These are phyloP conservation scores for Zonitis immaculata DNA, from an alignment of 2,888 invertebrate species.

Conservation along the genomic window DNA sequence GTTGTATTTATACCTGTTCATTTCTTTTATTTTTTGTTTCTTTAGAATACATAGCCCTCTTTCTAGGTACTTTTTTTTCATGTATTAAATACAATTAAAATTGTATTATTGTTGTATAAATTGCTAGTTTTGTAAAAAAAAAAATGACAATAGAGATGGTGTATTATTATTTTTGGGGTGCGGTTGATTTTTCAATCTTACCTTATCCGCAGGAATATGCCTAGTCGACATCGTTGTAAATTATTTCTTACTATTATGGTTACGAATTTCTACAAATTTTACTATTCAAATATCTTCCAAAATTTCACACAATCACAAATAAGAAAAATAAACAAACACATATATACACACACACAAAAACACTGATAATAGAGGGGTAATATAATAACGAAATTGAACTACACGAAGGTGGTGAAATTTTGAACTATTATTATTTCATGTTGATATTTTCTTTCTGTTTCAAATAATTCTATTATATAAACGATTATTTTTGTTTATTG, in stretches of 20 bases:
- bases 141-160: not conserved
- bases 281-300: not conserved
- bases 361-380: not conserved
- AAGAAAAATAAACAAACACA: not conserved
- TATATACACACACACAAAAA: not conserved
- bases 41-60: not conserved
- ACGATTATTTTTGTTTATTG: not conserved
- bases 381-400: not conserved
- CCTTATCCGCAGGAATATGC: slow-evolving; percentile 82
- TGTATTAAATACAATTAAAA: no score
- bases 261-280: slow-evolving; percentile 35
- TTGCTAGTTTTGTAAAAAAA: no score
- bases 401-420: not conserved
- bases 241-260: no score
- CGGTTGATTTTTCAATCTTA: slow-evolving; percentile 52
- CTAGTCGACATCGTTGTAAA: slow-evolving; percentile 70
- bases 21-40: not conserved
- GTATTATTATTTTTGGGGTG: slow-evolving; percentile 30
- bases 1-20: not conserved
- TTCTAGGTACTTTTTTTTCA: no score
- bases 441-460: not conserved
- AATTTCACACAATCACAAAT: not conserved
- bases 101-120: no score
- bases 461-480: no score
- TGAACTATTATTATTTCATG: not conserved